A percentile compares a stretch with the other conserved stretches of the same genome.
Evolutionary conservation across 2,888 invertebrate species (phyloP).

Genomic region (Clostera curtula): DNA sequence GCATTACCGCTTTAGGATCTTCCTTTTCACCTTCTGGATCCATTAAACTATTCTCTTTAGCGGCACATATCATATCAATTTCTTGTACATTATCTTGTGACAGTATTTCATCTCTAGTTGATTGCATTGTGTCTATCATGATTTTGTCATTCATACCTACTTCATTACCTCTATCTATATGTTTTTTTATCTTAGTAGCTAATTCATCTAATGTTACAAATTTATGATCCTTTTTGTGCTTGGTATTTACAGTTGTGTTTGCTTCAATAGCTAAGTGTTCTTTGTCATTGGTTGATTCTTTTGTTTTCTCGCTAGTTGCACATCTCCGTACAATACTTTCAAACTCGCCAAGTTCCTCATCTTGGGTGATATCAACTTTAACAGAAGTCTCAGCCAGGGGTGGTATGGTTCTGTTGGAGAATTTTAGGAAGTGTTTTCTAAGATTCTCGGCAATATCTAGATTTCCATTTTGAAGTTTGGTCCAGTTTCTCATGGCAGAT

Average conservation of each 20-base stretch:
- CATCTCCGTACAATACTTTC: slow-evolving; percentile 61
- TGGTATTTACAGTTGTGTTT: slow-evolving; percentile 3
- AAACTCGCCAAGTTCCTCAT: slow-evolving; percentile 57
- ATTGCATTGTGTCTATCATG: slow-evolving; percentile 35
- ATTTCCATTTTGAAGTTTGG: slow-evolving; percentile 72
- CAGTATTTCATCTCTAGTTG: slow-evolving; percentile 10
- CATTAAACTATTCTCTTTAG: slow-evolving; percentile 24
- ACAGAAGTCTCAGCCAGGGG: slow-evolving; percentile 49
- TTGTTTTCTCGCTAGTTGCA: slow-evolving; percentile 35
- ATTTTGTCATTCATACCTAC: slow-evolving; percentile 49
- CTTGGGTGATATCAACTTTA: slow-evolving; percentile 42
- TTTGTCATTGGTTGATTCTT: slow-evolving; percentile 7
- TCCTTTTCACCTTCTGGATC: slow-evolving; percentile 32
- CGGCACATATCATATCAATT: slow-evolving; percentile 31
- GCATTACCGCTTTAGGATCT: slow-evolving; percentile 28
- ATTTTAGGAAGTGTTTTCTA: slow-evolving; percentile 78
- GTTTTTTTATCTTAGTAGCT: slow-evolving; percentile 41
- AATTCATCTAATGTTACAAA: slow-evolving; percentile 53
- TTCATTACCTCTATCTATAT: slow-evolving; percentile 42
- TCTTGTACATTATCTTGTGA: slow-evolving; percentile 28
- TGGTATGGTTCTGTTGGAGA: slow-evolving; percentile 74
- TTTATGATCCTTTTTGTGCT: slow-evolving; percentile 26
- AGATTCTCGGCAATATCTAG: slow-evolving; percentile 64
- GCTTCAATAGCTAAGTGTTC: slow-evolving; percentile 6
- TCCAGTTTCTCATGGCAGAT: slow-evolving; percentile 82